These are phyloP conservation scores for Cosmia trapezina DNA, from an alignment of 2,888 invertebrate species.

Conservation along the genomic window DNA sequence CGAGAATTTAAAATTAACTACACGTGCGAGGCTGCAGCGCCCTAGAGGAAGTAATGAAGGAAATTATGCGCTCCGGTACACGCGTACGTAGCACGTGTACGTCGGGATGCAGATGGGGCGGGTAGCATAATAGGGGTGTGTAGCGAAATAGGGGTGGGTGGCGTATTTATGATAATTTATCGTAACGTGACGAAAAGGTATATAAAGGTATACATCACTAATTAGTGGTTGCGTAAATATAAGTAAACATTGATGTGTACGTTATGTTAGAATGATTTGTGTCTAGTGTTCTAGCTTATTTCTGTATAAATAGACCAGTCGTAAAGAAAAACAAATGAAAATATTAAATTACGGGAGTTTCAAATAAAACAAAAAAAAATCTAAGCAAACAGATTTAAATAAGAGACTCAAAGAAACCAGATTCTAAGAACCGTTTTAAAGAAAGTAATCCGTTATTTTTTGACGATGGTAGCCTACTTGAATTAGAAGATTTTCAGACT, in stretches of 20 bases:
- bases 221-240: slow-evolving; percentile 4
- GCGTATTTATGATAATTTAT: background rate
- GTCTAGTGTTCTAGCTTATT: no score
- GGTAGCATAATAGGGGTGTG: background rate
- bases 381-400: slow-evolving; percentile 12
- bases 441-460: slow-evolving; percentile 35
- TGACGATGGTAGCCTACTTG: slow-evolving; percentile 2
- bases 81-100: slow-evolving; percentile 24
- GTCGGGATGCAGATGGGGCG: background rate
- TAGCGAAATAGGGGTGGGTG: background rate
- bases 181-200: background rate
- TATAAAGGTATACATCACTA: background rate
- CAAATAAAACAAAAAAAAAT: background rate
- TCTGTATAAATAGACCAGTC: background rate
- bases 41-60: slow-evolving; percentile 56
- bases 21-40: slow-evolving; percentile 25
- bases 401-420: slow-evolving; percentile 15
- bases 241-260: background rate
- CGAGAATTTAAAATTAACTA: slow-evolving; percentile 47
- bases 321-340: background rate
- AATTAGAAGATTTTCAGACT: slow-evolving; percentile 19
- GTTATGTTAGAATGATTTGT: background rate
- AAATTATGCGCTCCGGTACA: slow-evolving; percentile 57
- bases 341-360: background rate
- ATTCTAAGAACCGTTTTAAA: slow-evolving; percentile 13